Conservation (phyloP, 1,140 invertebrate species). For the Lasioglossum albipes region DNA sequence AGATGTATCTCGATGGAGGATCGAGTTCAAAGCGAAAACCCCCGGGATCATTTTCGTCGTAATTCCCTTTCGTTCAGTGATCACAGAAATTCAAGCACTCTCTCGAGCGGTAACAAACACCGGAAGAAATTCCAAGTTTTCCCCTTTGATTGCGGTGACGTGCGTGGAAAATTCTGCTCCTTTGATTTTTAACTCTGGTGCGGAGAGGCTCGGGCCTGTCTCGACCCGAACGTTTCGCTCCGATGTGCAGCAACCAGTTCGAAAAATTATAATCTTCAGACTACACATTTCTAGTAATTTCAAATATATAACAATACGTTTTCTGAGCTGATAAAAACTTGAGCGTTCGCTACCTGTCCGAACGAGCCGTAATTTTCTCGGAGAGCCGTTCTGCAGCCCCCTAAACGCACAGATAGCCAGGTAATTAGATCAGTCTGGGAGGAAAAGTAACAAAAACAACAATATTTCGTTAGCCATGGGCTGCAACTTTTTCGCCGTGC, state of each 20-base stretch:
- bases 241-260: too few relatives aligned
- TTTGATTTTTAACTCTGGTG: too few relatives aligned
- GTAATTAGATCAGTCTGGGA: neutral
- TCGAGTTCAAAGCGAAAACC: neutral
- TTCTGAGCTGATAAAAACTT: neutral
- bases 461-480: conserved; percentile 5
- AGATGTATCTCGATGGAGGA: neutral
- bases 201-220: too few relatives aligned
- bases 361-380: neutral
- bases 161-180: too few relatives aligned
- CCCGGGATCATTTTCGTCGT: neutral
- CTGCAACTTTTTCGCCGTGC: neutral
- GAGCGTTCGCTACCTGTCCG: too few relatives aligned
- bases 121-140: neutral
- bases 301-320: too few relatives aligned
- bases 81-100: neutral
- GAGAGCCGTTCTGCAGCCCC: neutral
- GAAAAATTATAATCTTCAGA: too few relatives aligned
- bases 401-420: neutral
- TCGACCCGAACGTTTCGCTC: too few relatives aligned
- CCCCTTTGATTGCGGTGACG: neutral
- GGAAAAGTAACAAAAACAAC: conserved; percentile 1
- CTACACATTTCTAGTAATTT: too few relatives aligned
- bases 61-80: neutral
- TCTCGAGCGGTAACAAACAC: neutral